phyloP scores from a whole-genome alignment of 2,888 invertebrate genomes.

The Aproaerema taeniolella region DNA sequence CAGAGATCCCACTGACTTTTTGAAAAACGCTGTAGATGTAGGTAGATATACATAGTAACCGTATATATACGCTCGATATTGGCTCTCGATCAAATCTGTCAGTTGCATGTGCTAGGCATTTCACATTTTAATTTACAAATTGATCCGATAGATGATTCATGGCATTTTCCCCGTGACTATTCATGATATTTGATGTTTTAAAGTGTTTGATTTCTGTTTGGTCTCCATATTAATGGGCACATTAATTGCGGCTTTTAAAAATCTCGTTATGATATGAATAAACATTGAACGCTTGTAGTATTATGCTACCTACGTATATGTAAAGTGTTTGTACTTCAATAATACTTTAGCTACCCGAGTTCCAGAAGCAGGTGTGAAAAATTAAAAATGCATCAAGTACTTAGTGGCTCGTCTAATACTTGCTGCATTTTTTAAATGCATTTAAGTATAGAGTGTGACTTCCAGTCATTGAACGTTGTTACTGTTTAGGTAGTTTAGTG shows the following conservation, averaged over 20 bases:
- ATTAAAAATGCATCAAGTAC: conserved; percentile 33
- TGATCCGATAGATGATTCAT: too few relatives aligned
- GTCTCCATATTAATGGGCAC: too few relatives aligned
- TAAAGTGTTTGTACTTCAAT: conserved; percentile 13
- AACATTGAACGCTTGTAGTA: conserved; percentile 2
- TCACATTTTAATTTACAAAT: too few relatives aligned
- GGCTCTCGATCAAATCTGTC: conserved; percentile 49
- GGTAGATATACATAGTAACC: too few relatives aligned
- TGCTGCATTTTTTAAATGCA: conserved; percentile 44
- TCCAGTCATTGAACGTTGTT: conserved; percentile 21
- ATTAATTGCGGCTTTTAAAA: too few relatives aligned
- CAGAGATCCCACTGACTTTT: too few relatives aligned
- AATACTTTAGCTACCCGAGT: conserved; percentile 5
- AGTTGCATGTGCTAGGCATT: conserved; percentile 38
- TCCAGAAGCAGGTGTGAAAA: conserved; percentile 19
- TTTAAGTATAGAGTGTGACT: conserved; percentile 44
- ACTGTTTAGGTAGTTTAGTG: conserved; percentile 7
- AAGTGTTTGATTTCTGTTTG: too few relatives aligned
- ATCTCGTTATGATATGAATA: too few relatives aligned
- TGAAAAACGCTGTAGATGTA: too few relatives aligned
- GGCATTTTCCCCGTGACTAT: too few relatives aligned
- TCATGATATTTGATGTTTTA: too few relatives aligned
- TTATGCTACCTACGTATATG: background rate
- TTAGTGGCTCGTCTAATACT: conserved; percentile 23
- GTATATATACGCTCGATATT: conserved; percentile 34